Conservation (phyloP, 2,888 invertebrate species). For the Leuctra nigra region DNA sequence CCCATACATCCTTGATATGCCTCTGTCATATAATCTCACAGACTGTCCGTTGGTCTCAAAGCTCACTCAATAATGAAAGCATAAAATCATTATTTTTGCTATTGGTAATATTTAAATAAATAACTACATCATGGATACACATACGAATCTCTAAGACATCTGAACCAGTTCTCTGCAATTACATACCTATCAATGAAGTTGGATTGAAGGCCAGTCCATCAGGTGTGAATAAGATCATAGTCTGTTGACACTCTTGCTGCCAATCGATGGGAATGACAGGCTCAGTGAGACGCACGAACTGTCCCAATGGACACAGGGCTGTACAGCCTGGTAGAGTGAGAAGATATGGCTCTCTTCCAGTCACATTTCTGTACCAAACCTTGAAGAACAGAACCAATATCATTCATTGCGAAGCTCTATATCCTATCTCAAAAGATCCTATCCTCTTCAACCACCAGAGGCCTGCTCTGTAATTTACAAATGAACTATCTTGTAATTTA, state of each 20-base stretch:
- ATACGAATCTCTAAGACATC: too few relatives aligned
- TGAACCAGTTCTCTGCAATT: background rate
- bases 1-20: too few relatives aligned
- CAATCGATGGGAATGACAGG: conserved; percentile 57
- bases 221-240: background rate
- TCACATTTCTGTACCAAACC: conserved; percentile 62
- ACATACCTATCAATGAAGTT: conserved; percentile 17
- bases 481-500: too few relatives aligned
- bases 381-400: conserved; percentile 32
- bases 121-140: too few relatives aligned
- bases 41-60: too few relatives aligned
- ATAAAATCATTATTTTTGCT: too few relatives aligned
- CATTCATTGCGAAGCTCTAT: background rate
- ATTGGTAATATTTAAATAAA: too few relatives aligned
- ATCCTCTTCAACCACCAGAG: background rate
- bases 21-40: too few relatives aligned
- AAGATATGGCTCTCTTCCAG: conserved; percentile 46
- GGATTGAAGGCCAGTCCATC: conserved; percentile 3
- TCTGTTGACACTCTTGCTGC: conserved; percentile 53
- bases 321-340: conserved; percentile 60
- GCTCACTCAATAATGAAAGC: too few relatives aligned
- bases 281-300: conserved; percentile 51
- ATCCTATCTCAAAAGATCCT: background rate
- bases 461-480: background rate
- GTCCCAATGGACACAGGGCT: conserved; percentile 52